Evolutionary conservation across 2,888 invertebrate genomes (phyloP), one percentile per base, ranked within the genome.

Genomic region (Mesorhabditis belari): DNA sequence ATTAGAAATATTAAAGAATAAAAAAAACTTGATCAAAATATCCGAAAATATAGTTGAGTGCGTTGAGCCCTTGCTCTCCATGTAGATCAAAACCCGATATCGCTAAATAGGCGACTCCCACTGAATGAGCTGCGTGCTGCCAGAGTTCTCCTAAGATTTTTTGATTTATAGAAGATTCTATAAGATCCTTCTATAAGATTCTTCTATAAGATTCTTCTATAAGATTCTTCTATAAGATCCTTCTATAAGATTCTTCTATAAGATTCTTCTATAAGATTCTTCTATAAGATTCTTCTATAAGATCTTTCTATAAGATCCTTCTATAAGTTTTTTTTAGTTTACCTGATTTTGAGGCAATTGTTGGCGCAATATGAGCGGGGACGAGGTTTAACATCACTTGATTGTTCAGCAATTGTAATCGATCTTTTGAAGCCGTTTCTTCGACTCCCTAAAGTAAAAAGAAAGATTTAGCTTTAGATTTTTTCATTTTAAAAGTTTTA

Each of bases 381-480:
- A 79, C 74, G 3, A 74, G 58, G 64, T 76, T 77, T 57, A 74
- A 58, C 9, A 79, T 67, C 44, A 75, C 72, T 54, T 75, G 75
- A 56, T 73, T 70, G 62, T 73, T 79, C 51, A 77, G 49, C 9
- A 52, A 25, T 0, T 60, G 57, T n/a, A 71, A 44, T 27, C 60
- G 58, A 35, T 68, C 71, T 28, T 69, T 69, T 27, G 62, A 60
- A 6, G 65, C 49, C 2, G 66, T 57, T 26, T 71, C 69, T 61
- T 69, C 69, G 4, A 62, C 59, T n/a, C 64, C 59, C 64, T 62
- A 23, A 49, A 56, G 49, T 19, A 3, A 5, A 9, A 26, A 23
- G 9, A 26, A 23, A 5, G 25, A 23, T 49, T 4, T 27, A 21
- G 6, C 9, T 60, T 52, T 4, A 54, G 35, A 21, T 29, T 53